Evolutionary conservation across 2,797 vertebrate genomes (phyloP).

Genomic region (Choloepus didactylus): DNA sequence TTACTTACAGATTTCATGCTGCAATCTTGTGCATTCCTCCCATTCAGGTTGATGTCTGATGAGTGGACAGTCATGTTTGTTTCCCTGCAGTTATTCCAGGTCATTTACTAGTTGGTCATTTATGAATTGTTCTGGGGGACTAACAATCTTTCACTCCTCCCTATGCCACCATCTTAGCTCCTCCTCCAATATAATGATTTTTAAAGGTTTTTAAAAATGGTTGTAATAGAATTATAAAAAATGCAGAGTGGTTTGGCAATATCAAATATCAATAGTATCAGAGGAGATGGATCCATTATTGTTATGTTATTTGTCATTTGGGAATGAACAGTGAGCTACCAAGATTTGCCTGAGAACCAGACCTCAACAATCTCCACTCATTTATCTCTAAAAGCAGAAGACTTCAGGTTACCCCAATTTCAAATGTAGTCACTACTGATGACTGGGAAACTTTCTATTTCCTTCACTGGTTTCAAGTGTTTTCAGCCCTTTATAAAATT

Average conservation of each 20-base stretch:
- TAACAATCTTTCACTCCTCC: too few relatives aligned
- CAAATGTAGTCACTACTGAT: background rate
- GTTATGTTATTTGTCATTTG: background rate
- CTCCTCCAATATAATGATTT: too few relatives aligned
- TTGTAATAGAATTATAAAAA: background rate
- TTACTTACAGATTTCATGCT: too few relatives aligned
- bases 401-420: slow-evolving; percentile 10
- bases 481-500: slow-evolving; percentile 13
- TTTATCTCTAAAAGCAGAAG: background rate
- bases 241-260: background rate
- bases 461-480: background rate
- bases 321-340: background rate
- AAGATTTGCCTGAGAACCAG: background rate
- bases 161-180: too few relatives aligned
- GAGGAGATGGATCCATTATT: background rate
- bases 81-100: too few relatives aligned
- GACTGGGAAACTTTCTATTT: background rate
- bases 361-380: background rate
- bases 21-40: too few relatives aligned
- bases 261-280: background rate
- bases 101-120: too few relatives aligned
- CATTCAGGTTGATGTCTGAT: too few relatives aligned
- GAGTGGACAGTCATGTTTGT: too few relatives aligned
- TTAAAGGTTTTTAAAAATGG: background rate
- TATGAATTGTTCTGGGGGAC: too few relatives aligned